A percentile compares a stretch with the other conserved stretches of the same genome.
Conservation (phyloP, 2,113 vertebrate species). For the Poeciliopsis turrubarensis region DNA sequence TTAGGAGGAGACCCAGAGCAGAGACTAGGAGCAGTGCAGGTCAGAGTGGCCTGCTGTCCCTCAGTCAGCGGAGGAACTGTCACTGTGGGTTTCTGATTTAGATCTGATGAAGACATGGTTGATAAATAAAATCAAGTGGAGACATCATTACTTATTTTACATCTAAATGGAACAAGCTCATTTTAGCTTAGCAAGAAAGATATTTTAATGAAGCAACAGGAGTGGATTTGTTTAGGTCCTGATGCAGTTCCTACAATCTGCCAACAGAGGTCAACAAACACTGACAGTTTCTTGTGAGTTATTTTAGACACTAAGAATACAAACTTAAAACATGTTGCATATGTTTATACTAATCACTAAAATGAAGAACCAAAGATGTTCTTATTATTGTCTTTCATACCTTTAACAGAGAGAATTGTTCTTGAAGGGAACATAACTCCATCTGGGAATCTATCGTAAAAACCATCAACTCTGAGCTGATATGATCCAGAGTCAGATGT, state of each 20-base stretch:
- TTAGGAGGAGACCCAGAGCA: constrained; percentile 50
- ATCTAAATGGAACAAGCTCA: too few relatives aligned
- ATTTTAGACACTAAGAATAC: not conserved
- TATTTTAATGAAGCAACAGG: not conserved
- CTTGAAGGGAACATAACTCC: not conserved
- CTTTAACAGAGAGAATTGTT: constrained; percentile 34
- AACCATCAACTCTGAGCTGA: constrained; percentile 31
- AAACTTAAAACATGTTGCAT: not conserved
- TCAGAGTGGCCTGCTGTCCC: constrained; percentile 47
- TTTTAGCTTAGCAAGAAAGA: too few relatives aligned
- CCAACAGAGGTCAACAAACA: not conserved
- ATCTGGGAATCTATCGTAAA: accelerated
- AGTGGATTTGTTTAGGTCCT: not conserved
- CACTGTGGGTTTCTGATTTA: constrained; percentile 48
- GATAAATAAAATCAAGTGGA: not conserved
- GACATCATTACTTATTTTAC: not conserved
- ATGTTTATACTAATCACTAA: not conserved
- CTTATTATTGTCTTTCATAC: constrained; percentile 25
- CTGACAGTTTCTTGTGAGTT: not conserved
- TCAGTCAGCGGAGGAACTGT: constrained; percentile 40
- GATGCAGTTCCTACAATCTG: not conserved
- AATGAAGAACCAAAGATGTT: not conserved
- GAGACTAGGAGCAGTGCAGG: constrained; percentile 55
- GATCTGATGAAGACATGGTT: constrained; percentile 22
- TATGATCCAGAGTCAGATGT: constrained; percentile 58